Conservation (phyloP, 2,888 invertebrate genomes). For the Nephrotoma flavescens region DNA sequence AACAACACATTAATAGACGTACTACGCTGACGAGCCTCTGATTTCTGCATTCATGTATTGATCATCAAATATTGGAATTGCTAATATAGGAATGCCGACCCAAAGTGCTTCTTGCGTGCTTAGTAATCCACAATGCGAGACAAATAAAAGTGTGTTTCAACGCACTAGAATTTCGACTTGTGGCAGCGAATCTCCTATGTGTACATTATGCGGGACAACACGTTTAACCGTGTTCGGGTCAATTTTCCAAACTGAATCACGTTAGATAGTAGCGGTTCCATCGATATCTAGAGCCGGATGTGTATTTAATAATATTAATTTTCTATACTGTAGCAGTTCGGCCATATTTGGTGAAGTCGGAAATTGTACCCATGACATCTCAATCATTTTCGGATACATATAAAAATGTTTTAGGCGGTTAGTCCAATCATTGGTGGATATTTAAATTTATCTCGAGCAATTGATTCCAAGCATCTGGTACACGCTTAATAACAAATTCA, state of each 20-base stretch:
- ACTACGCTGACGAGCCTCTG: background rate
- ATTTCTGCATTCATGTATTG: conserved; percentile 15
- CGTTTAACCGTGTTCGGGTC: conserved; percentile 11
- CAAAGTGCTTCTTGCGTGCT: conserved; percentile 22
- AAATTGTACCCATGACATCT: background rate
- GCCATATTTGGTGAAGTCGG: background rate
- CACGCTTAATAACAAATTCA: conserved; percentile 11
- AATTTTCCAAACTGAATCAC: conserved; percentile 24
- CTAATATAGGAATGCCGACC: conserved; percentile 23
- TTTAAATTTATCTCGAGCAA: conserved; percentile 20
- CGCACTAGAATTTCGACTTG: conserved; percentile 32
- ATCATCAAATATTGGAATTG: conserved; percentile 22
- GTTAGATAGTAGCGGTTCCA: conserved; percentile 13
- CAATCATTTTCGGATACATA: background rate
- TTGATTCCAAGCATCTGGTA: conserved; percentile 11
- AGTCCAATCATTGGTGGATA: conserved; percentile 23
- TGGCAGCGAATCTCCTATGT: conserved; percentile 34
- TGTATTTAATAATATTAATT: conserved; percentile 13
- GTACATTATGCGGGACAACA: conserved; percentile 30
- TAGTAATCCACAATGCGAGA: conserved; percentile 24
- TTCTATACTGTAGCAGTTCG: background rate
- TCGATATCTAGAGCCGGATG: conserved; percentile 12
- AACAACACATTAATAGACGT: no score
- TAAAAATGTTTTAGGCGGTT: conserved; percentile 10
- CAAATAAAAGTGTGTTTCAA: conserved; percentile 18